Base-by-base conservation (phyloP, 2,888 invertebrate genomes). In the Agapostemon virescens region DNA sequence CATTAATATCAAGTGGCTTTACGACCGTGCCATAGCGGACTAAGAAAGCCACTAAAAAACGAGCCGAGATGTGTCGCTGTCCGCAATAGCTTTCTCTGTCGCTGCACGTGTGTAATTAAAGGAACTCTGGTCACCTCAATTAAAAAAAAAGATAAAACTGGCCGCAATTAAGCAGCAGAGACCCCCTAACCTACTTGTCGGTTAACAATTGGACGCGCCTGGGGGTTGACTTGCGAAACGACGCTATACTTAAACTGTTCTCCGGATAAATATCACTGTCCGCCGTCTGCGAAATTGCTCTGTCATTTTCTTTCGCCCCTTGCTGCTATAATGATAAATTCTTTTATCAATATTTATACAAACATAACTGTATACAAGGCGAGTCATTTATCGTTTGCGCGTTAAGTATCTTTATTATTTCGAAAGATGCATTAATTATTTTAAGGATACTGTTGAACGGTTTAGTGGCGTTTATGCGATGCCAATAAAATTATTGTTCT, bases 121-220 rank as follows among this genome's bases (percentile, higher is more conserved):
- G 85, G 77, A 86, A 64, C 81, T 68, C 61, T 58, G 74, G 78
- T 68, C 77, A 74, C 40, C 86, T 77, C 82, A 84, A 86, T 86
- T 86, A 81, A 86, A 86, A 73, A n/a, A 86, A 83, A 85, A 82
- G 80, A 86, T 84, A 82, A 85, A 85, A 86, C 80, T 78, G 77
- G 58, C 58, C 74, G 82, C 77, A 86, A 86, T 86, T 86, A 86
- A 86, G 77, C 63, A 52, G 76, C 84, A 79, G 86, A 77, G 86
- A 75, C 86, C 86, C 84, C 85, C 82, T 86, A 86, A 86, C 86
- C 85, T 69, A 86, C 79, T 86, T 86, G 81, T 78, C 67, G 70
- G 52, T 76, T 77, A 86, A 86, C 86, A 86, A 86, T 86, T 79
- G 80, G 84, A 84, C 42, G 70, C 72, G 73, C 75, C n/a, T 36